Conservation (phyloP, 2,888 invertebrate species). For the Alloplasta piceator region DNA sequence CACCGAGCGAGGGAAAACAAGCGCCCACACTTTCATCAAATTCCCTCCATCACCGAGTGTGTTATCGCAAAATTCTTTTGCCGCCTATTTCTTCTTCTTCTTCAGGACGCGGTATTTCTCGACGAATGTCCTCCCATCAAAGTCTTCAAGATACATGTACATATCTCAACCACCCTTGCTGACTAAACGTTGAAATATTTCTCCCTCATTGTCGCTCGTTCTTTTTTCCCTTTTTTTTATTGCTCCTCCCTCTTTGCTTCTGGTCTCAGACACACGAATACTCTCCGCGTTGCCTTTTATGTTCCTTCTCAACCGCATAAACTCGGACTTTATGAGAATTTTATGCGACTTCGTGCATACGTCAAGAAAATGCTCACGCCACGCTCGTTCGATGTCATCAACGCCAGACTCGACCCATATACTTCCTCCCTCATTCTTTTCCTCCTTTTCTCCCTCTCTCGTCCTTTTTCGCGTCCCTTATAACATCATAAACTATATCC, state of each 20-base stretch:
- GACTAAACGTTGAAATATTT: conserved; percentile 63
- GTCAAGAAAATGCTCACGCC: conserved; percentile 56
- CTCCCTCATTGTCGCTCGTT: neutral
- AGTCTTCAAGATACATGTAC: conserved; percentile 19
- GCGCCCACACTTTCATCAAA: neutral
- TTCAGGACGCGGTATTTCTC: conserved; percentile 24
- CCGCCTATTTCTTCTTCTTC: conserved; percentile 4
- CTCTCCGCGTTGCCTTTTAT: conserved; percentile 26
- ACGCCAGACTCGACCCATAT: conserved; percentile 40
- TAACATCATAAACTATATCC: conserved; percentile 8
- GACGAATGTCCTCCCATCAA: conserved; percentile 11
- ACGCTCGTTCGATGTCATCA: conserved; percentile 49
- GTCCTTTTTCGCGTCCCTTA: conserved; percentile 18
- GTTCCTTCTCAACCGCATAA: conserved; percentile 30
- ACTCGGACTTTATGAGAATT: conserved; percentile 57
- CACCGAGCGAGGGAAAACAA: conserved; percentile 2
- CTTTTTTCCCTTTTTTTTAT: neutral
- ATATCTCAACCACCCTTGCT: conserved; percentile 38
- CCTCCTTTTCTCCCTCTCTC: neutral
- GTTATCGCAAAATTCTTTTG: conserved; percentile 39
- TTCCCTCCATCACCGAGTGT: neutral
- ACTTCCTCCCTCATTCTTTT: conserved; percentile 6
- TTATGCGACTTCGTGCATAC: conserved; percentile 59
- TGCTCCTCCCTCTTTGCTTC: neutral
- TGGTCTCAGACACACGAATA: neutral